phyloP scores from a whole-genome alignment of 2,797 vertebrate genomes.

The Ceryle rudis region DNA sequence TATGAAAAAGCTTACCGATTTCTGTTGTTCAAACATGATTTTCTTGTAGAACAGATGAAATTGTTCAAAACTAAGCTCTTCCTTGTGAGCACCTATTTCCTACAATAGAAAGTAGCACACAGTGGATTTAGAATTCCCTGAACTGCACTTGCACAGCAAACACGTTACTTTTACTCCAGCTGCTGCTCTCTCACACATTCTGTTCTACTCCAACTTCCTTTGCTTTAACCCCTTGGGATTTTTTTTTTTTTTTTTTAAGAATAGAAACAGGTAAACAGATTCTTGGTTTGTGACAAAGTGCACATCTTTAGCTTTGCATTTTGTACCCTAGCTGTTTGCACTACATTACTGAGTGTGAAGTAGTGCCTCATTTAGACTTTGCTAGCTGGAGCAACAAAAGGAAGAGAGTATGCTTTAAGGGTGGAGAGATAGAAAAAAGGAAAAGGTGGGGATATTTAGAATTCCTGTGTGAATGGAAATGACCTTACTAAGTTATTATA shows the following conservation, averaged over 20 bases:
- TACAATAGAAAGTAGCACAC: slow-evolving; percentile 50
- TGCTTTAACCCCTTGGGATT: not conserved
- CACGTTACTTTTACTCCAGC: not conserved
- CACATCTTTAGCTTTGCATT: not conserved
- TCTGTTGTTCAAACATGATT: slow-evolving; percentile 95
- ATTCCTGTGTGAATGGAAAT: slow-evolving; percentile 11
- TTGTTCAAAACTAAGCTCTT: slow-evolving; percentile 93
- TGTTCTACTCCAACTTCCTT: not conserved
- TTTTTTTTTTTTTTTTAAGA: not conserved
- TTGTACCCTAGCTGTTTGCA: not conserved
- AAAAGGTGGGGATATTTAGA: slow-evolving; percentile 29
- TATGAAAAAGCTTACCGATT: slow-evolving; percentile 80
- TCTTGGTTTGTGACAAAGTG: not conserved
- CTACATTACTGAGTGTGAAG: not conserved
- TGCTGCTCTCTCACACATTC: not conserved
- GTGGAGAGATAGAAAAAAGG: not conserved
- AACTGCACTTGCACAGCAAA: not conserved
- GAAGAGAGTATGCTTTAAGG: not conserved
- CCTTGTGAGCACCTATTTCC: slow-evolving; percentile 90
- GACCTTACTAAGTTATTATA: not conserved
- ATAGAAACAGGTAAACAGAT: not conserved
- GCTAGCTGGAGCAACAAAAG: not conserved
- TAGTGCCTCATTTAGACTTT: not conserved
- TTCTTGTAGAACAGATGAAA: slow-evolving; percentile 97
- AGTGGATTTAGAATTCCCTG: not conserved